Base-by-base conservation (phyloP, 2,113 vertebrate genomes). In the Tragulus kanchil region DNA sequence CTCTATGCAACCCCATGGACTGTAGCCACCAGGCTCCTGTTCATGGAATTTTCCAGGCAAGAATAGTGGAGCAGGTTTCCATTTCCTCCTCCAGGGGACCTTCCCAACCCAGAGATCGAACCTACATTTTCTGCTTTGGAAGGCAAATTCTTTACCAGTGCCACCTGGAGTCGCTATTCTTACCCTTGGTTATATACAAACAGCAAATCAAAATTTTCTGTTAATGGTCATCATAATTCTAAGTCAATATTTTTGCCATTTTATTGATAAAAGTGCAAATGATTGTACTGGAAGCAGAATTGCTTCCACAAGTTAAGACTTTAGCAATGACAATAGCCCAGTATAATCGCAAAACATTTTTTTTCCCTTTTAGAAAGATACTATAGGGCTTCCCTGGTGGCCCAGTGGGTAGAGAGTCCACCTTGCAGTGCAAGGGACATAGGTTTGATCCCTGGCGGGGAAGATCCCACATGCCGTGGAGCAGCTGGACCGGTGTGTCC, bases 201-300 rank as follows among this genome's bases (percentile, higher is more conserved):
- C 81, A 42, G 19, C 42, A 28, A 45, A 50, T 81, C 79, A 87
- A 87, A 88, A 81, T 79, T 93, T 87, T 48, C 73, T 67, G 23
- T 48, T 36, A 36, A 85, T 87, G n/a, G 4, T 48, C 59, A n/a
- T 84, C 21, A 6, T 90, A 93, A 83, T 84, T 96, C 54, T 67
- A 64, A 90, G 64, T 83, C 48, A 96, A 62, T 31, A 59, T 42
- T 89, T 90, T 96, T 95, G 58, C 85, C 69, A 48, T 93, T 95
- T 92, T 62, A 90, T 50, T 31, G 58, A 78, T 5, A 71, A 73
- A 89, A 83, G 45, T 67, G 12, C 79, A 86, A 78, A 50, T 8
- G 19, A 23, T 88, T 95, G 82, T 8, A 71, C 3, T 75, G 36
- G 45, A 94, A 94, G 36, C 64, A 84, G 78, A 89, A 21, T 88